Evolutionary conservation across 2,113 vertebrate genomes (phyloP), one percentile per base, ranked within the genome.

Genomic region (Vombatus ursinus): DNA sequence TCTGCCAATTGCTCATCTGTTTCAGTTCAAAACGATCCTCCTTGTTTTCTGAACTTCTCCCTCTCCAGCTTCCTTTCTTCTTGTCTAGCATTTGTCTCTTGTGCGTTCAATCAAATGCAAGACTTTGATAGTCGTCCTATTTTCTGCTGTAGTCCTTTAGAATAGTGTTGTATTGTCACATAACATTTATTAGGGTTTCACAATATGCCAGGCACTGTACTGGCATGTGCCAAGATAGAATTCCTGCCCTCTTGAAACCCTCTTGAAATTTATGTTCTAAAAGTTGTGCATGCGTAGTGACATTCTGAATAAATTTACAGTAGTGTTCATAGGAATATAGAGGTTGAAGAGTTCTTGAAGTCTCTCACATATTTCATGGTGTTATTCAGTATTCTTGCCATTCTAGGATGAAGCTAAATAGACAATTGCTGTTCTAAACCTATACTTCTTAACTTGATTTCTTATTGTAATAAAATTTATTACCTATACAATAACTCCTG

Each of bases 261-360:
- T 47, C 94, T 97, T 96, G 93, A 37, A 95, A 96, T 96, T 94
- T 97, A 77, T 95, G 94, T 93, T 97, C 96, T 94, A 97, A 90
- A 93, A 19, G 49, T 96, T 51, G 92, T 91, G 91, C 77, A 91
- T 89, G 22, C 52, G 22, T 92, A 54, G 95, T 0, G 57, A 93
- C 9, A 84, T 77, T 77, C n/a, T 84, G 19, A 84, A 44, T 44
- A 6, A 84, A 84, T 44, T 84, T 84, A 84, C 2, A 23, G 7
- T 84, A 44, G n/a, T 84, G 19, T 84, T 84, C n/a, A 8, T 8
- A 23, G 19, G 16, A 44, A 44, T 44, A 84, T 44, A 44, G 19
- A 84, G 2, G n/a, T 44, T 84, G n/a, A 44, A 84, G n/a, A 1
- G 19, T 84, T 84, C 19, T 94, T 96, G 26, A 51, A 19, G 91